A percentile compares a stretch with the other conserved stretches of the same genome.
Evolutionary conservation across 2,888 invertebrate species (phyloP).

Genomic region (Conomelus anceps): DNA sequence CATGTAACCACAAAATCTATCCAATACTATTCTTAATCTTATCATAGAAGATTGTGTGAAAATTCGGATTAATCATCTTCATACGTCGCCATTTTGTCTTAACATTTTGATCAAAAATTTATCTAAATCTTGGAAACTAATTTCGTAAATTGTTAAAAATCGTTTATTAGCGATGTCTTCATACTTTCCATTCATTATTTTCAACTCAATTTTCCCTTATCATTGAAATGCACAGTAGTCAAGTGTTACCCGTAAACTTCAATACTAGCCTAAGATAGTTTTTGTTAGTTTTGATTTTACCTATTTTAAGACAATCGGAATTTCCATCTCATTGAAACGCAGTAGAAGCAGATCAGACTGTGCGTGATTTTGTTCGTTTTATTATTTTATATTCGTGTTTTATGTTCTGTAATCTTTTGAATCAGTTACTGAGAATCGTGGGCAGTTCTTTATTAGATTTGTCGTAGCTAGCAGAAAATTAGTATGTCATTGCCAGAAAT

Average conservation of each 20-base stretch:
- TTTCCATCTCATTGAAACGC: background rate
- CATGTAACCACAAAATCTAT: background rate
- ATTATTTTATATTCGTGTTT: background rate
- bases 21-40: background rate
- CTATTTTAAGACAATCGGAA: background rate
- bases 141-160: background rate
- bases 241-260: background rate
- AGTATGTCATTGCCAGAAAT: background rate
- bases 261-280: constrained; percentile 8
- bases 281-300: background rate
- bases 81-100: constrained; percentile 26
- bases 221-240: background rate
- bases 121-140: background rate
- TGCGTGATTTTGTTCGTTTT: background rate
- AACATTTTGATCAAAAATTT: constrained; percentile 22
- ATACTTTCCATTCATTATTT: background rate
- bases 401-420: background rate
- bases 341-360: background rate
- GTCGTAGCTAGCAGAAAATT: background rate
- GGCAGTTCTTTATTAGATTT: background rate
- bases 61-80: constrained; percentile 23
- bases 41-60: background rate
- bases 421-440: background rate
- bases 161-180: background rate
- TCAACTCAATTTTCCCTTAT: background rate